Percentiles rank a stretch among this genome's conserved stretches.
phyloP scores from a whole-genome alignment of 2,797 vertebrate species.

The Amblyraja radiata region DNA sequence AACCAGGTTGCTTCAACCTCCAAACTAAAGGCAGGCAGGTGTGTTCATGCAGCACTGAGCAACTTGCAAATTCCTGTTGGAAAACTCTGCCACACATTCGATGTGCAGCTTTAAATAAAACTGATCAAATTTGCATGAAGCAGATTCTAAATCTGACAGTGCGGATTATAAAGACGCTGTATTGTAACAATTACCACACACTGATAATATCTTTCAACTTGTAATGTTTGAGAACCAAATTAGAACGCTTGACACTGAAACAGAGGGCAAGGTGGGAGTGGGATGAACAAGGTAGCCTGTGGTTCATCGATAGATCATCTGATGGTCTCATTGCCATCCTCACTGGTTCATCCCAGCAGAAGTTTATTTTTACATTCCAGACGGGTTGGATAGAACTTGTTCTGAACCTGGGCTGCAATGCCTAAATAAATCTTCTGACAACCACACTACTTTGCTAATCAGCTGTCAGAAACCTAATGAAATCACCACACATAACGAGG shows the following conservation, averaged over 20 bases:
- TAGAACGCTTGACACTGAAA: background rate
- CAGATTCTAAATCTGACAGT: background rate
- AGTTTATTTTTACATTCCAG: background rate
- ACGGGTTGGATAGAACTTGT: background rate
- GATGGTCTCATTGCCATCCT: background rate
- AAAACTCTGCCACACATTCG: background rate
- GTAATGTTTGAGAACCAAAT: background rate
- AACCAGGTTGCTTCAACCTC: background rate
- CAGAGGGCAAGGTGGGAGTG: background rate
- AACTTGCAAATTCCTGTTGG: slow-evolving; percentile 7
- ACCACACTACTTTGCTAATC: background rate
- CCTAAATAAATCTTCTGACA: background rate
- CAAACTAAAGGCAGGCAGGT: background rate
- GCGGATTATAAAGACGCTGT: background rate
- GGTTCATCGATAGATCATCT: background rate
- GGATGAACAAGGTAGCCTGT: background rate
- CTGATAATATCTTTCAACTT: background rate
- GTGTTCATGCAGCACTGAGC: background rate
- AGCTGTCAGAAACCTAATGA: background rate
- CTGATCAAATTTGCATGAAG: background rate
- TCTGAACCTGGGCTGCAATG: background rate
- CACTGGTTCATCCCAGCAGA: background rate
- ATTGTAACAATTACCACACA: background rate
- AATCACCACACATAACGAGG: background rate
- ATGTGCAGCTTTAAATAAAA: background rate